Percentiles rank a stretch among this genome's conserved stretches.
These are phyloP conservation scores for Vanacampus margaritifer DNA, from an alignment of 2,113 vertebrate species.

Conservation along the genomic window DNA sequence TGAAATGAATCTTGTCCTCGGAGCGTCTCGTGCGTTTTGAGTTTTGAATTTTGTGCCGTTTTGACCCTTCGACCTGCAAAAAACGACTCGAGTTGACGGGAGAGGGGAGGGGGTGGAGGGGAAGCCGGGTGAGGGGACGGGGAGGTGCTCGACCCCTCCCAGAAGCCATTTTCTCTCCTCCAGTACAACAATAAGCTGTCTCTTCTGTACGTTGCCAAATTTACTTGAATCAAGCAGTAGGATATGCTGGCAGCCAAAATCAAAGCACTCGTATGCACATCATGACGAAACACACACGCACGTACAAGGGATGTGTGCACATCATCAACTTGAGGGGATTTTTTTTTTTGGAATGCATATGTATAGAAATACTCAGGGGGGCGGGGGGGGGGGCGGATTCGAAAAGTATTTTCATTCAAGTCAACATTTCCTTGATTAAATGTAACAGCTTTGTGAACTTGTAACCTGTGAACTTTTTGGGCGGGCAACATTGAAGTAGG, in stretches of 20 bases:
- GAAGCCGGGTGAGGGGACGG: background rate
- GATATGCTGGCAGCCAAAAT: conserved; percentile 78
- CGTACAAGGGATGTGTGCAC: conserved; percentile 43
- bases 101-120: too few species aligned
- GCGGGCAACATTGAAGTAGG: conserved; percentile 41
- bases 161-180: conserved; percentile 73
- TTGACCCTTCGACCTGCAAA: conserved; percentile 38
- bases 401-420: conserved; percentile 8
- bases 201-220: conserved; percentile 83
- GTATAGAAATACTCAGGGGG: conserved; percentile 72
- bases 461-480: conserved; percentile 65
- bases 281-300: conserved; percentile 14
- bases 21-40: conserved; percentile 38
- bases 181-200: conserved; percentile 79
- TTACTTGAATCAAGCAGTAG: conserved; percentile 79
- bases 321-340: conserved; percentile 54
- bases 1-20: conserved; percentile 58
- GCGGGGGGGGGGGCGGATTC: conserved; percentile 1
- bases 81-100: conserved; percentile 32
- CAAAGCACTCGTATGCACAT: conserved; percentile 43
- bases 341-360: conserved; percentile 63
- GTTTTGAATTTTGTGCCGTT: conserved; percentile 27
- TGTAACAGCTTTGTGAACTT: conserved; percentile 59
- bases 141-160: conserved; percentile 30
- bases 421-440: conserved; percentile 52